Conservation (phyloP, 2,888 invertebrate genomes). For the Acholoe squamosa region DNA sequence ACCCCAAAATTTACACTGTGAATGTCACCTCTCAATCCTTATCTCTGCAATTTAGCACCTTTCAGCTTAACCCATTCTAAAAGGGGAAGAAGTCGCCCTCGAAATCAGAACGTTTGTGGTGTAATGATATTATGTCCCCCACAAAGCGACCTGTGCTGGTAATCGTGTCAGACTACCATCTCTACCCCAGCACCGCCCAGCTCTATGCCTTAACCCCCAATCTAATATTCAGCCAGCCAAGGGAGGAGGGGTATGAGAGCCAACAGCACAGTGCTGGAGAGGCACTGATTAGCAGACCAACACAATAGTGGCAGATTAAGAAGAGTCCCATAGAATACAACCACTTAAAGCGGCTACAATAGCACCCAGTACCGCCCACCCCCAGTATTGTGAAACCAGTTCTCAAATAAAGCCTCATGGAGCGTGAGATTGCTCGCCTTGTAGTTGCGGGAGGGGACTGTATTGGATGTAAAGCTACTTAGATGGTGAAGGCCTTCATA, state of each 20-base stretch:
- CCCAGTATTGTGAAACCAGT: neutral
- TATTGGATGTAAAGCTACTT: neutral
- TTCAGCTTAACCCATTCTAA: neutral
- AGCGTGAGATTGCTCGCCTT: no score
- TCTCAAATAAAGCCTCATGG: neutral
- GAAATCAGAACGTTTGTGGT: neutral
- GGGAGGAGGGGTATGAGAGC: neutral
- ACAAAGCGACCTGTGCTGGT: neutral
- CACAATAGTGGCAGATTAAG: conserved; percentile 47
- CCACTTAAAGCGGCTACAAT: conserved; percentile 11
- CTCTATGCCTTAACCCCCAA: neutral
- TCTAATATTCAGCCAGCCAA: neutral
- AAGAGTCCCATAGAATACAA: neutral
- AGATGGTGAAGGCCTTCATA: neutral
- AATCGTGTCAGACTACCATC: conserved; percentile 31
- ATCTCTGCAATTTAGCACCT: no score
- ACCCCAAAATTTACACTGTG: no score
- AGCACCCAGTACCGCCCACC: neutral
- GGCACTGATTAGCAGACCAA: conserved; percentile 30
- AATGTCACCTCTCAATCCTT: no score
- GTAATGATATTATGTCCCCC: conserved; percentile 28
- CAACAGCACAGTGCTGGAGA: neutral
- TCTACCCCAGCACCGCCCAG: neutral
- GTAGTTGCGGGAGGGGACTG: neutral
- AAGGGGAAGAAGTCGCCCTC: neutral